These are phyloP conservation scores for Eutrigla gurnardus DNA, from an alignment of 2,797 vertebrate genomes.

Conservation along the genomic window DNA sequence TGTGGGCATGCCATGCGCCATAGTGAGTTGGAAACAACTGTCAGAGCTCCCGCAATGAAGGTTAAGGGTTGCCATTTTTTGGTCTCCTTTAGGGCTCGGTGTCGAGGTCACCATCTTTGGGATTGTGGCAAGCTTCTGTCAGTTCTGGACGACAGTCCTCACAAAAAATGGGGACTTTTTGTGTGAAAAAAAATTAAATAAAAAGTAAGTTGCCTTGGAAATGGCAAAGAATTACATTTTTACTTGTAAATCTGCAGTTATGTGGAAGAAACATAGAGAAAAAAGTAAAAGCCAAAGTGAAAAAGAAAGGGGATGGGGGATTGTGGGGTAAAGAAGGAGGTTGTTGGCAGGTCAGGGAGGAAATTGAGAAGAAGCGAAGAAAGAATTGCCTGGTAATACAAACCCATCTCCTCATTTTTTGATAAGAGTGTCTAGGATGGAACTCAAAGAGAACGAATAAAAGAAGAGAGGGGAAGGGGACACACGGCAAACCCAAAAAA, in stretches of 20 bases:
- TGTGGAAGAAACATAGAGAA: conserved; percentile 78
- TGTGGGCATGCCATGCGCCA: conserved; percentile 95
- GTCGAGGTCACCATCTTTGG: conserved; percentile 78
- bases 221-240: conserved; percentile 75
- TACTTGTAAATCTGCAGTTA: conserved; percentile 74
- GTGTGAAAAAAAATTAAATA: conserved; percentile 70
- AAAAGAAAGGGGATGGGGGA: conserved; percentile 77
- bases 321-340: conserved; percentile 80
- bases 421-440: conserved; percentile 87
- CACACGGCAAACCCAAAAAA: conserved; percentile 99
- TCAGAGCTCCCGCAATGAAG: conserved; percentile 88
- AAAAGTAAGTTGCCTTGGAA: conserved; percentile 76
- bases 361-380: conserved; percentile 85
- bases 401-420: conserved; percentile 92
- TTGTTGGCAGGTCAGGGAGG: conserved; percentile 78
- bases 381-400: conserved; percentile 86
- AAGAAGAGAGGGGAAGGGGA: conserved; percentile 88
- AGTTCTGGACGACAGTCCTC: conserved; percentile 87
- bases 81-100: conserved; percentile 71
- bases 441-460: conserved; percentile 87
- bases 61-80: conserved; percentile 77
- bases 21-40: conserved; percentile 89
- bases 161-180: conserved; percentile 88
- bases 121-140: conserved; percentile 88
- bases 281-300: conserved; percentile 78